These are phyloP conservation scores for Mareca penelope DNA, from an alignment of 2,797 vertebrate genomes.

Conservation along the genomic window DNA sequence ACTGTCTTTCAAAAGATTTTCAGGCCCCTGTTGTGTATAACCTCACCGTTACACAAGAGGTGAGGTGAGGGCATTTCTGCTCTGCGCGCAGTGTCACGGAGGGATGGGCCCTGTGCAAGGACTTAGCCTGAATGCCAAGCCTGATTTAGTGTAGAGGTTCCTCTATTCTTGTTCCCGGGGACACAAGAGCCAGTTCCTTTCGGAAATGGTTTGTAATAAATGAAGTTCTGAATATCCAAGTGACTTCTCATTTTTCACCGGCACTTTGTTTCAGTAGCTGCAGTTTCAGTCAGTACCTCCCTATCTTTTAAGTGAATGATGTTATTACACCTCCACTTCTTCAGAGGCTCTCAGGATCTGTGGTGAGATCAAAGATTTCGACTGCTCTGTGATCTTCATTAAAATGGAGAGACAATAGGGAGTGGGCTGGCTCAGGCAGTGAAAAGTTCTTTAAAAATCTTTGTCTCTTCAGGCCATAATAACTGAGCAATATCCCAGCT, in stretches of 20 bases:
- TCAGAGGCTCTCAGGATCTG: constrained; percentile 3
- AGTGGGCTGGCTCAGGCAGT: neutral
- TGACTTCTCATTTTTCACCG: constrained; percentile 12
- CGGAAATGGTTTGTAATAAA: constrained; percentile 45
- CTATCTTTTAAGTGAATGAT: constrained; percentile 10
- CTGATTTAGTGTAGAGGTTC: neutral
- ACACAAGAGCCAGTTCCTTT: neutral
- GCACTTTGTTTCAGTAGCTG: constrained; percentile 11
- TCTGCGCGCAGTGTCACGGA: neutral
- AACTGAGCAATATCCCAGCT: neutral
- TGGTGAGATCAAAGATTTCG: constrained; percentile 35
- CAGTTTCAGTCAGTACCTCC: neutral
- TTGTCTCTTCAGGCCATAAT: neutral
- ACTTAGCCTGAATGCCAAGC: neutral
- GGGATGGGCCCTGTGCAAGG: neutral
- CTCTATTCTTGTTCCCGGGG: neutral
- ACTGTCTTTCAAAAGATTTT: neutral
- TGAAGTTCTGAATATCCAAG: constrained; percentile 25
- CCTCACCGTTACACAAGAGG: neutral
- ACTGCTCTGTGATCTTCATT: neutral
- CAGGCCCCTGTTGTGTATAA: neutral
- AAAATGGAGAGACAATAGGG: neutral
- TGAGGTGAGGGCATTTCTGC: neutral
- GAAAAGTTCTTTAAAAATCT: constrained; percentile 12
- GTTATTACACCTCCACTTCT: constrained; percentile 1